phyloP scores from a whole-genome alignment of 2,797 vertebrate species.

The Amazona finschi region DNA sequence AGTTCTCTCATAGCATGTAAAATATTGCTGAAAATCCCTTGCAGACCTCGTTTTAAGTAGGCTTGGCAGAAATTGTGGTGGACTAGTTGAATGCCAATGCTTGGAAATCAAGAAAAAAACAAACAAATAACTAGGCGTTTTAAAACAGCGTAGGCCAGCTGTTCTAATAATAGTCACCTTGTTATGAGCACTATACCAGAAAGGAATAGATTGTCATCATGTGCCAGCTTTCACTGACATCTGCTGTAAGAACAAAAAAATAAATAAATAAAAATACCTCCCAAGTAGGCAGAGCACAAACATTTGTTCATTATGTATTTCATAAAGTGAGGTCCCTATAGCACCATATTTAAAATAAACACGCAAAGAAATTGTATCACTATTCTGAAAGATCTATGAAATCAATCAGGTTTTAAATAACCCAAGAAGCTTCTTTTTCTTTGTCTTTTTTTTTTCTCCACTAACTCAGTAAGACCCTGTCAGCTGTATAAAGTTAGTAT shows the following conservation, averaged over 20 bases:
- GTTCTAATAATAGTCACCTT: constrained; percentile 28
- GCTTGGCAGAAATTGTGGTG: background rate
- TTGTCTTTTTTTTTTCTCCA: background rate
- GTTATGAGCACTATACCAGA: background rate
- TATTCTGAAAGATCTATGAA: constrained; percentile 72
- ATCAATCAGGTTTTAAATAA: constrained; percentile 74
- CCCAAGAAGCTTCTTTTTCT: constrained; percentile 42
- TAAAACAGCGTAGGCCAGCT: background rate
- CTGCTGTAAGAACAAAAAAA: constrained; percentile 11
- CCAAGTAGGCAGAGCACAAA: constrained; percentile 35
- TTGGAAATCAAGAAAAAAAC: background rate
- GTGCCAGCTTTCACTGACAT: constrained; percentile 53
- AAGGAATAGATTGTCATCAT: constrained; percentile 36
- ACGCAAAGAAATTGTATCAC: constrained; percentile 75
- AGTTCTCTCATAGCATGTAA: background rate
- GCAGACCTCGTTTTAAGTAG: background rate
- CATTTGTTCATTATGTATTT: constrained; percentile 67
- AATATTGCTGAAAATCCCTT: background rate
- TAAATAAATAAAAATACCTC: background rate
- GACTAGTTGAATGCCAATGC: background rate
- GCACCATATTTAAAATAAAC: constrained; percentile 73
- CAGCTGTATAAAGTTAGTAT: constrained; percentile 55
- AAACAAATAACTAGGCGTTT: background rate
- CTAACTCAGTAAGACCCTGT: constrained; percentile 69
- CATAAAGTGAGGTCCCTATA: constrained; percentile 54